Percentiles rank a stretch among this genome's conserved stretches.
Evolutionary conservation across 2,888 invertebrate genomes (phyloP).

Genomic region (Willowsia nigromaculata): DNA sequence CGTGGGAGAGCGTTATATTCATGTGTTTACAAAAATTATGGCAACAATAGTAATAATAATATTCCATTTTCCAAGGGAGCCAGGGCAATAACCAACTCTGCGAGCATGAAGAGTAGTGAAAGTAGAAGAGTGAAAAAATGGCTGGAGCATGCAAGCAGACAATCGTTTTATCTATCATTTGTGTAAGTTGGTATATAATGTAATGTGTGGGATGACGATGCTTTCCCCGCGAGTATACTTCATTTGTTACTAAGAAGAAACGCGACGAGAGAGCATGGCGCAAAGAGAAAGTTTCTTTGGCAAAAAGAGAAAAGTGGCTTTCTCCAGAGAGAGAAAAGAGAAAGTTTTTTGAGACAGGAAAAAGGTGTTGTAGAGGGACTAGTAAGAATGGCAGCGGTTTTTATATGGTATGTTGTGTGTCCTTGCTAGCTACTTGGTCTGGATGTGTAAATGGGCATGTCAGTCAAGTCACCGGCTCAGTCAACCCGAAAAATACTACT

Average conservation of each 20-base stretch:
- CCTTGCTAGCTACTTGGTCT: no score
- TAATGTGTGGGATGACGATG: neutral
- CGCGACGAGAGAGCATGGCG: neutral
- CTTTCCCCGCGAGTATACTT: no score
- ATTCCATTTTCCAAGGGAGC: neutral
- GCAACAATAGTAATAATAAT: slow-evolving; percentile 14
- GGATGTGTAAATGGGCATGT: slow-evolving; percentile 42
- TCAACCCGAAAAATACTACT: neutral
- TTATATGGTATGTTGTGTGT: neutral
- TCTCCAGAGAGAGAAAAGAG: slow-evolving; percentile 15
- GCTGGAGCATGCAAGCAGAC: neutral
- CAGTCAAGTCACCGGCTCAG: slow-evolving; percentile 3
- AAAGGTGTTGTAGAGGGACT: neutral
- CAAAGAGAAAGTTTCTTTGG: slow-evolving; percentile 15
- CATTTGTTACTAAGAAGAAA: neutral
- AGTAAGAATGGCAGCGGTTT: neutral
- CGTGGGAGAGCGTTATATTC: neutral
- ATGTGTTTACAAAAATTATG: neutral
- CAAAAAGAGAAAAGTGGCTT: slow-evolving; percentile 28
- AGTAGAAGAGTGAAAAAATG: neutral
- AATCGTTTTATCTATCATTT: slow-evolving; percentile 53
- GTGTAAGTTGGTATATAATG: neutral
- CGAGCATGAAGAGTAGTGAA: neutral
- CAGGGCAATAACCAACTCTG: neutral
- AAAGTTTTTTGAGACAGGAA: slow-evolving; percentile 7